Evolutionary conservation across 1,140 invertebrate genomes (phyloP).

Genomic region (Papilio xuthus): DNA sequence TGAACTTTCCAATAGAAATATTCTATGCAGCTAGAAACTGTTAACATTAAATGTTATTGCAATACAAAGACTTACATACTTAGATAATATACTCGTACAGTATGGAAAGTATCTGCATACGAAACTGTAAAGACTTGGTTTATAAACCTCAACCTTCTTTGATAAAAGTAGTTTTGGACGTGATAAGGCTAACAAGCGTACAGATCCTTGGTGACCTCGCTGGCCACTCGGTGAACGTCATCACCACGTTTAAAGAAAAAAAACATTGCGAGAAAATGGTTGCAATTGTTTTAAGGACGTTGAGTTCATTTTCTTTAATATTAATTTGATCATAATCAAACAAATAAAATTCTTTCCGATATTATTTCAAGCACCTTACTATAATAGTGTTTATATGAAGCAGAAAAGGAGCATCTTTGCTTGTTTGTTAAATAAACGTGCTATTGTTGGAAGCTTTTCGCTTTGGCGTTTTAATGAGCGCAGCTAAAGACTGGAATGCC

Average conservation of each 20-base stretch:
- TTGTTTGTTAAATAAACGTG: conserved; percentile 4
- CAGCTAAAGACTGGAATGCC: background rate
- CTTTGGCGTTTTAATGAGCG: conserved; percentile 1
- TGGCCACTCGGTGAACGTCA: conserved; percentile 12
- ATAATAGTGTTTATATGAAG: background rate
- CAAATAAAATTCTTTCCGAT: no score
- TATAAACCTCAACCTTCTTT: conserved; percentile 35
- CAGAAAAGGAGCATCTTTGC: background rate
- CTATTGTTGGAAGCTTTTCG: conserved; percentile 4
- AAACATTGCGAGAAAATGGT: background rate
- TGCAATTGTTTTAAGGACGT: background rate
- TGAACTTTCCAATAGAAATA: conserved; percentile 26
- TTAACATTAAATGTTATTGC: conserved; percentile 14
- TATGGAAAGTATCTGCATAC: background rate
- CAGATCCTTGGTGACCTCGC: conserved; percentile 24
- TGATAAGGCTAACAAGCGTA: conserved; percentile 34
- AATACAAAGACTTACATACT: background rate
- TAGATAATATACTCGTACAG: background rate
- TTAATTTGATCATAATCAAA: no score
- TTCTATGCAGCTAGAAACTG: background rate
- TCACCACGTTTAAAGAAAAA: conserved; percentile 7
- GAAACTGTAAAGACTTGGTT: conserved; percentile 19
- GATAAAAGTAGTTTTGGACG: conserved; percentile 35
- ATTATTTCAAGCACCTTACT: background rate
- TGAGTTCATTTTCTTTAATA: no score